phyloP scores from a whole-genome alignment of 1,140 invertebrate genomes.

The Drosophila takahashii region DNA sequence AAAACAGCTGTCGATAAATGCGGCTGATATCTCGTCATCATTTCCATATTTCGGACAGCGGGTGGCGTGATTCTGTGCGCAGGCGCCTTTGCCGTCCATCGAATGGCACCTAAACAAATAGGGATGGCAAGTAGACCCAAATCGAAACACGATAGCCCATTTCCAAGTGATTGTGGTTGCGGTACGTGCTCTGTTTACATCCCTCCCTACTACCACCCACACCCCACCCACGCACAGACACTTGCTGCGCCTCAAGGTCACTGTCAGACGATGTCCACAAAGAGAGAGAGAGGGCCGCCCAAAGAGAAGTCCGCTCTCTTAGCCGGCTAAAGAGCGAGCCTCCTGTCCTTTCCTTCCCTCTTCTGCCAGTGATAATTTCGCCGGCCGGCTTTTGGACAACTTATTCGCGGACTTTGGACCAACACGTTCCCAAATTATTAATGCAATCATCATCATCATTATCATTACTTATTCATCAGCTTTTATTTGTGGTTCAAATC shows the following conservation, averaged over 20 bases:
- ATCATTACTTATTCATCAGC: conserved; percentile 56
- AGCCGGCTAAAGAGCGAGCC: not conserved
- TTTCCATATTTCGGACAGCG: conserved; percentile 13
- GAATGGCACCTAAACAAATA: conserved; percentile 23
- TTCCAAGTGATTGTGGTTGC: conserved; percentile 16
- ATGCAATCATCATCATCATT: conserved; percentile 41
- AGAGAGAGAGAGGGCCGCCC: conserved; percentile 15
- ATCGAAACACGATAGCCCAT: conserved; percentile 18
- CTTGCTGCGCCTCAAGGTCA: conserved; percentile 44
- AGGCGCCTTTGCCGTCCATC: conserved; percentile 25
- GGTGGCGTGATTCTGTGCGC: conserved; percentile 44
- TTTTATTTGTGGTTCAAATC: conserved; percentile 27
- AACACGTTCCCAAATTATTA: conserved; percentile 56
- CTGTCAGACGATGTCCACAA: conserved; percentile 33
- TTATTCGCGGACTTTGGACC: conserved; percentile 36
- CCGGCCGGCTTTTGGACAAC: conserved; percentile 54
- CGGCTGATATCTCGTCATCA: conserved; percentile 30
- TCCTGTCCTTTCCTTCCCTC: not conserved
- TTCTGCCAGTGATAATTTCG: conserved; percentile 35
- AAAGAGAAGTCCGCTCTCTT: conserved; percentile 12
- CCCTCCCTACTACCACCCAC: not conserved
- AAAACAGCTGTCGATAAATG: conserved; percentile 39
- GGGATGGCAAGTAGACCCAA: conserved; percentile 10
- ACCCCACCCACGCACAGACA: conserved; percentile 1
- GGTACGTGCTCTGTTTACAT: conserved; percentile 39